Evolutionary conservation across 2,888 invertebrate species (phyloP), one percentile per base, ranked within the genome.

Genomic region (Micoletzkya japonica): DNA sequence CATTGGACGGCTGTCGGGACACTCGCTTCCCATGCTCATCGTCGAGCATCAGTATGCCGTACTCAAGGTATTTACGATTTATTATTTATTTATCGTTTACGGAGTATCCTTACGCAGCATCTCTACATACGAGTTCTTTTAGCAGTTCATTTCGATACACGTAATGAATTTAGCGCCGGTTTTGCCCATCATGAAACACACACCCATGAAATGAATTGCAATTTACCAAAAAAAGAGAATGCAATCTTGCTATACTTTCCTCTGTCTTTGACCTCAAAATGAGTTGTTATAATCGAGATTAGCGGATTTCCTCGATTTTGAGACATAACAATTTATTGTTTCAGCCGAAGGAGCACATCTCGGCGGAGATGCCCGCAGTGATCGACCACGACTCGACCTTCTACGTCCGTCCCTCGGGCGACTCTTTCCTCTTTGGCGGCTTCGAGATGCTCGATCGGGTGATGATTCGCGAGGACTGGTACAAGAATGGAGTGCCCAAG

Each of bases 1-100:
- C 74, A 82, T 88, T n/a, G 87, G 86, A 0, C 76, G 82, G 54
- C 71, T 87, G 72, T 81, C 81, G 4, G 86, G 86, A 2, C 75
- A 86, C 26, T 84, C 86, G 44, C 74, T 87, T 4, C 88, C 88
- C 2, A 76, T 87, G 6, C 86, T 87, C 4, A 86, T 87, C 30
- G 83, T 87, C 2, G 86, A 88, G 70, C 88, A 88, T 75, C 88
- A 88, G 76, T 88, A 87, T 74, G 79, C 87, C 37, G 82, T 87
- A 4, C 54, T 79, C 57, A 79, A 74, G 68, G 77, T 77, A 60
- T n/a, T n/a, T 50, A 44, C 34, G 17, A 0, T 39, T 52, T 52
- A 2, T 58, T 28, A 28, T 20, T 20, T 56, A 7, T n/a, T n/a
- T n/a, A n/a, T n/a, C n/a, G n/a, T n/a, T n/a, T n/a, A n/a, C n/a